Base-by-base conservation (phyloP, 2,888 invertebrate genomes). In the Caenorhabditis sp. region DNA sequence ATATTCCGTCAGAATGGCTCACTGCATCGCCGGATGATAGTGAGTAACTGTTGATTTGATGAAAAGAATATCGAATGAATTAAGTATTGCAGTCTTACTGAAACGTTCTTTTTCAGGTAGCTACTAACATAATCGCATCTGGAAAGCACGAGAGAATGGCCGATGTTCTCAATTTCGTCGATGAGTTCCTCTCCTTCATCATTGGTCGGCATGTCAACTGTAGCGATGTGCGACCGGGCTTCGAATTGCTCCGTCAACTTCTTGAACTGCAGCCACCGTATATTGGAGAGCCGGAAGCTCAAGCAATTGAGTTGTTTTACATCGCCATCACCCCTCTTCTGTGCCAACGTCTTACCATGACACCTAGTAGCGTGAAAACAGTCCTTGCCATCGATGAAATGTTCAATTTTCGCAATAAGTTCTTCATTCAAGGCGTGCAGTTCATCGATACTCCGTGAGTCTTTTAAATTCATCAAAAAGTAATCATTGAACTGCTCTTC, bases 351-450 rank as follows among this genome's bases (percentile, higher is more conserved):
- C 61, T 82, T 5, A 69, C 44, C 2, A 22, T 65, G 3, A 35
- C 77, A 2, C 77, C 77, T 11, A 71, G 64, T 18, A 78, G 64
- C n/a, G 72, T 82, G 6, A 77, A 69, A 50, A 50, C 65, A 9
- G 70, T 77, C 11, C 44, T 82, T 1, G 44, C 68, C 2, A 68
- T 82, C 15, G 82, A 82, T 24, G 82, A 82, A 55, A 72, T 82
- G 71, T 72, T 82, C 72, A 82, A 82, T 40, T 62, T 13, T 6
- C 65, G 72, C 4, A 82, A 82, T 44, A 77, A 69, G 60, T 82
- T 78, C 35, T 78, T 78, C 47, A 32, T 58, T 4, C 76, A 76
- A 55, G 76, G 61, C 1, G 67, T 65, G 1, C 60, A 60, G 24
- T 61, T 35, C 28, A 65, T 61, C 3, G 76, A 76, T 24, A 6